phyloP scores from a whole-genome alignment of 2,797 vertebrate genomes.

The Benthosema pterotum region DNA sequence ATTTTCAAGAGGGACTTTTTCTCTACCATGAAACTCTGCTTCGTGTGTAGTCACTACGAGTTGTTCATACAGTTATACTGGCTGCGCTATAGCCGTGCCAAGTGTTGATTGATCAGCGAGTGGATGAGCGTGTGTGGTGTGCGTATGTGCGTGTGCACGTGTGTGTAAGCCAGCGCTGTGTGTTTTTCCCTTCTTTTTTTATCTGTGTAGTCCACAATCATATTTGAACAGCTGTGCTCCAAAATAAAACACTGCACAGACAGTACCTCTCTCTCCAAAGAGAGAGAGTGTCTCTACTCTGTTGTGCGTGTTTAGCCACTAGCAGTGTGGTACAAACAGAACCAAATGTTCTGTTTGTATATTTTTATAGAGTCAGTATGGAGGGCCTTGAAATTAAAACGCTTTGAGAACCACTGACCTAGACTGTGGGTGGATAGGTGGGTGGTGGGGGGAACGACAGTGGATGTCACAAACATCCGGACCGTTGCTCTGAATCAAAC shows the following conservation, averaged over 20 bases:
- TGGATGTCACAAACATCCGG: too few species aligned
- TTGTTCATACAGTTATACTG: too few species aligned
- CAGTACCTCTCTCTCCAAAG: constrained; percentile 16
- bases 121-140: constrained; percentile 14
- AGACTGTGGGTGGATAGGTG: too few species aligned
- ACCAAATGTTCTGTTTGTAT: too few species aligned
- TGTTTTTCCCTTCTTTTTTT: constrained; percentile 57
- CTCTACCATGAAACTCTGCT: constrained; percentile 45
- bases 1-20: constrained; percentile 57
- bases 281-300: constrained; percentile 24
- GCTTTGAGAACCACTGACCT: too few species aligned
- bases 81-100: not conserved
- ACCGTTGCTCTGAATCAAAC: too few species aligned
- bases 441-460: too few species aligned
- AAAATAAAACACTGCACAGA: constrained; percentile 64
- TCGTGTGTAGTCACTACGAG: constrained; percentile 9
- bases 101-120: not conserved
- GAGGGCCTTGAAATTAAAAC: too few species aligned
- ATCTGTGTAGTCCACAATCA: constrained; percentile 67
- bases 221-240: constrained; percentile 79
- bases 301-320: too few species aligned
- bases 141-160: constrained; percentile 9
- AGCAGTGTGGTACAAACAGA: too few species aligned
- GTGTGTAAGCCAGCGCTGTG: constrained; percentile 42
- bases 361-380: too few species aligned